These are phyloP conservation scores for Andrena praecox DNA, from an alignment of 2,888 invertebrate species.

Conservation along the genomic window DNA sequence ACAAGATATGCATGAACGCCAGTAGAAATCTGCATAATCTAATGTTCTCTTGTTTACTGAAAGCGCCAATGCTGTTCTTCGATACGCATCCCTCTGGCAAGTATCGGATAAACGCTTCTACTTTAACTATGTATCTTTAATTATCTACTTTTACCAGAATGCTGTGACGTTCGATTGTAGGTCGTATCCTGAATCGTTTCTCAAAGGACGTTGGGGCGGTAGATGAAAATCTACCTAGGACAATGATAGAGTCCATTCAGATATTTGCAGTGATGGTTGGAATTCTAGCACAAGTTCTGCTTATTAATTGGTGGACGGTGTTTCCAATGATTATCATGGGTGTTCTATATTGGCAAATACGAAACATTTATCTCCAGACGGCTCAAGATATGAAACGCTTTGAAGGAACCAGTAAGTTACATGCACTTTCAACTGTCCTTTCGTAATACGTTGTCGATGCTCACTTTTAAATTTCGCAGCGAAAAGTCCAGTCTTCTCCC, in stretches of 20 bases:
- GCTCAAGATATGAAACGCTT: conserved; percentile 91
- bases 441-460: too few species aligned
- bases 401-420: conserved; percentile 85
- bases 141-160: neutral
- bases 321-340: conserved; percentile 88
- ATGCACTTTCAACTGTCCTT: neutral
- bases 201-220: conserved; percentile 94
- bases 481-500: conserved; percentile 95
- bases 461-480: conserved; percentile 56
- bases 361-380: conserved; percentile 89
- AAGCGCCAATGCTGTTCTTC: conserved; percentile 93
- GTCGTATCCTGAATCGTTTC: conserved; percentile 93
- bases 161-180: conserved; percentile 82
- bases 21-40: conserved; percentile 91
- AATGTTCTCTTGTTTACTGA: conserved; percentile 91
- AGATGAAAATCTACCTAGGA: conserved; percentile 90
- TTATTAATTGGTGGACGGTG: conserved; percentile 90
- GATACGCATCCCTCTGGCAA: conserved; percentile 93
- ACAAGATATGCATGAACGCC: conserved; percentile 91
- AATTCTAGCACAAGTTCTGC: conserved; percentile 90
- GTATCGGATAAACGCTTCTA: conserved; percentile 57
- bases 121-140: neutral
- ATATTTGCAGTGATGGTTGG: conserved; percentile 90
- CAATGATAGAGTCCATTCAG: conserved; percentile 88
- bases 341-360: conserved; percentile 88